Evolutionary conservation across 2,797 vertebrate genomes (phyloP).

Genomic region (Zenarchopterus dispar): DNA sequence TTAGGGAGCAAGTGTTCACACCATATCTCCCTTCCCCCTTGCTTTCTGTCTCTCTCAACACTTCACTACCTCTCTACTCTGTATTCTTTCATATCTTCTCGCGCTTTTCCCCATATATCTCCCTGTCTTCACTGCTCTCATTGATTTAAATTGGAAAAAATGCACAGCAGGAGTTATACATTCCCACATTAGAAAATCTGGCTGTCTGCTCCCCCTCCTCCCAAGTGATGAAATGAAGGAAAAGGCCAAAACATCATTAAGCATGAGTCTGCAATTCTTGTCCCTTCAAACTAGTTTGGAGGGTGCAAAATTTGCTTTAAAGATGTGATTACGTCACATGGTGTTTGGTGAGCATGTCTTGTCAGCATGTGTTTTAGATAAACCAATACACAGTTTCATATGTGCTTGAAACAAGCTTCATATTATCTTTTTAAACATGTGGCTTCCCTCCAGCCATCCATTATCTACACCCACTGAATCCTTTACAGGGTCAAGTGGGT

Average conservation of each 20-base stretch:
- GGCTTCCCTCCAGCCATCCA: too few species aligned
- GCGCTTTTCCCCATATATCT: conserved; percentile 49
- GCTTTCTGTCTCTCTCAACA: conserved; percentile 15
- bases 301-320: conserved; percentile 28
- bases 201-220: conserved; percentile 23
- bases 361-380: conserved; percentile 24
- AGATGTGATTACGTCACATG: conserved; percentile 20
- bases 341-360: conserved; percentile 18
- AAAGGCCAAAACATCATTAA: conserved; percentile 27
- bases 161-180: conserved; percentile 43
- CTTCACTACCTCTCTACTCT: conserved; percentile 22
- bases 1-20: conserved; percentile 74
- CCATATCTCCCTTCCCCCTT: conserved; percentile 26
- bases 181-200: conserved; percentile 38
- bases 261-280: conserved; percentile 17
- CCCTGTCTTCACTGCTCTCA: conserved; percentile 35
- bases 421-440: conserved; percentile 16
- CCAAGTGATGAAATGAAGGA: conserved; percentile 31
- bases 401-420: conserved; percentile 12
- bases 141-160: conserved; percentile 63
- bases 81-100: conserved; percentile 56
- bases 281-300: conserved; percentile 18
- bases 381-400: conserved; percentile 15
- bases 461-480: too few species aligned
- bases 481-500: too few species aligned